Conservation (phyloP, 2,113 vertebrate genomes). For the Oreocharis arfaki region DNA sequence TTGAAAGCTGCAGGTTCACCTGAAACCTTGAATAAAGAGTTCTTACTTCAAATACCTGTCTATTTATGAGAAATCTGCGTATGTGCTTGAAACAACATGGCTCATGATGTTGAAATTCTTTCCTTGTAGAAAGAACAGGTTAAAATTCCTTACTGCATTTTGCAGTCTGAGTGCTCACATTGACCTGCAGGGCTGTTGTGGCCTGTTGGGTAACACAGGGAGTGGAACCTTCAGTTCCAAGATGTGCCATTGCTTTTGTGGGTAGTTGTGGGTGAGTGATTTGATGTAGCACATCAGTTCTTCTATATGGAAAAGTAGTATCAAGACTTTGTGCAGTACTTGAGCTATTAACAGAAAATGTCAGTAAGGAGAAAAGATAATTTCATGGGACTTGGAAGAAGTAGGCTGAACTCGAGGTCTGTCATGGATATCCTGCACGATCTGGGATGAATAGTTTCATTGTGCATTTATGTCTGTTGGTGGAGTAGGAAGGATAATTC, state of each 20-base stretch:
- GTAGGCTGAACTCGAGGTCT: neutral
- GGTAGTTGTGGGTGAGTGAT: rapidly evolving
- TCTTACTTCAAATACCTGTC: neutral
- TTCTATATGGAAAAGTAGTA: neutral
- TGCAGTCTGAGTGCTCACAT: neutral
- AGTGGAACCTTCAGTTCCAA: neutral
- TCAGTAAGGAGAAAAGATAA: neutral
- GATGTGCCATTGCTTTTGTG: neutral
- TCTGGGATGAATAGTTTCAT: neutral
- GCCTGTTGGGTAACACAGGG: rapidly evolving
- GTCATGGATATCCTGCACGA: rapidly evolving
- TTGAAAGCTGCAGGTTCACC: neutral
- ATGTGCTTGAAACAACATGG: neutral
- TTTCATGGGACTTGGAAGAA: neutral
- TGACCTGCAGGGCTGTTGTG: neutral
- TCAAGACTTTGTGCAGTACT: neutral
- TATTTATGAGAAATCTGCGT: neutral
- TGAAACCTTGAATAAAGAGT: neutral
- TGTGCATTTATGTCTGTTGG: neutral
- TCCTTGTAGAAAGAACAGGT: neutral
- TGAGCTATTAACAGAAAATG: neutral
- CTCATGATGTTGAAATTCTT: neutral
- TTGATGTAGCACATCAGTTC: neutral
- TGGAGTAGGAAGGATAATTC: neutral
- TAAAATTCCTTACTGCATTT: neutral